A percentile compares a stretch with the other conserved stretches of the same genome.
These are phyloP conservation scores for Drosophila subsilvestris DNA, from an alignment of 2,888 invertebrate species.

Conservation along the genomic window DNA sequence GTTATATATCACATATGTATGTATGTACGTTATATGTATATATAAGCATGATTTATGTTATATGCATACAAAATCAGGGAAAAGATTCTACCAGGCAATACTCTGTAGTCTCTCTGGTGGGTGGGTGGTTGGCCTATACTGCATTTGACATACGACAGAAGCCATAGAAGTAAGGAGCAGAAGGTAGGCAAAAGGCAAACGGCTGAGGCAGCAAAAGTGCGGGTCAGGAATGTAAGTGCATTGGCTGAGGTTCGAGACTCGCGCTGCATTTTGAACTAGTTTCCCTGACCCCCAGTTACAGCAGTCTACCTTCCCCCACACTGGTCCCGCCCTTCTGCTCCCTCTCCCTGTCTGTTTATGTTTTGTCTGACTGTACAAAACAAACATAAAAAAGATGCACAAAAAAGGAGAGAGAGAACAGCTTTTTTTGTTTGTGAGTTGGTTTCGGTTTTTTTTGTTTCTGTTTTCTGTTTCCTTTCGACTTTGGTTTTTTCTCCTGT, in stretches of 20 bases:
- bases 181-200: neutral
- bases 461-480: constrained; percentile 41
- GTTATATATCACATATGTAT: constrained; percentile 8
- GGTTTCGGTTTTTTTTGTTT: constrained; percentile 34
- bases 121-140: neutral
- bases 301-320: constrained; percentile 2
- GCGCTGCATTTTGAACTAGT: neutral
- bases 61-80: constrained; percentile 5
- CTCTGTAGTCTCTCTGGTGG: constrained; percentile 11
- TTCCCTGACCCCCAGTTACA: constrained; percentile 19
- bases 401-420: neutral
- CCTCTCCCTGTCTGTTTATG: constrained; percentile 39
- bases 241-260: neutral
- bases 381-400: constrained; percentile 4
- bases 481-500: constrained; percentile 30
- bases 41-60: constrained; percentile 6
- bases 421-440: constrained; percentile 32
- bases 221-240: constrained; percentile 33
- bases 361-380: constrained; percentile 30
- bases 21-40: constrained; percentile 29
- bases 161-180: neutral
- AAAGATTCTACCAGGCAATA: constrained; percentile 23
- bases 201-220: constrained; percentile 8
- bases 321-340: constrained; percentile 22
- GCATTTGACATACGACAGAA: constrained; percentile 18